Evolutionary conservation across 2,888 invertebrate species (phyloP), one percentile per base, ranked within the genome.

Genomic region (Drosophila eohydei): DNA sequence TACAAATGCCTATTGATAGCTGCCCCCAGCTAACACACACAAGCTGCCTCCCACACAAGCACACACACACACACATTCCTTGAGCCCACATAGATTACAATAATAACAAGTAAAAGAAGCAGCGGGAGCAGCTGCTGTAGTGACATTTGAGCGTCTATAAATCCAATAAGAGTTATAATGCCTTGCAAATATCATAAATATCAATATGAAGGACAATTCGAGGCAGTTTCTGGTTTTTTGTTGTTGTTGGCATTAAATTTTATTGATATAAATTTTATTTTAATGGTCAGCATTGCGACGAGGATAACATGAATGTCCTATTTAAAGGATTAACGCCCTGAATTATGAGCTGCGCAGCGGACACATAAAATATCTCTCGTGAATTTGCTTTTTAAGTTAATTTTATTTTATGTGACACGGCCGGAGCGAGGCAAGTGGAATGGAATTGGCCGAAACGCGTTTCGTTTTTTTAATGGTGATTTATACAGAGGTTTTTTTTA

Each of bases 371-470:
- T 90, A 67, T 43, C 74, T 55, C 62, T 59, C 43, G 74, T 85
- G 90, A 91, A 92, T 92, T 90, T 89, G 80, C 79, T 88, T 91
- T 92, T 92, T 91, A 92, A 92, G 91, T 92, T 92, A 91, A 92
- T 92, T 92, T 92, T 90, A 91, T 92, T 92, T 92, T 91, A 92
- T 92, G 91, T 89, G 83, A 79, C 63, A 51, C 3, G 44, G 14
- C 30, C 21, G 32, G 6, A 56, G 43, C 11, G 28, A 26, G 5
- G 21, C 12, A 2, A 44, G 26, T n/a, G 56, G 21, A 38, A 46
- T 21, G 30, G 40, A 55, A 51, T 44, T 56, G 71, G 62, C 56
- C 50, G 14, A 41, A 71, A 78, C 89, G 87, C 81, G 83, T 62
- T 75, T 54, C 62, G 72, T 77, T 79, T 87, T 86, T 89, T 88